These are phyloP conservation scores for Amiota mariae DNA, from an alignment of 2,888 invertebrate species.

Conservation along the genomic window DNA sequence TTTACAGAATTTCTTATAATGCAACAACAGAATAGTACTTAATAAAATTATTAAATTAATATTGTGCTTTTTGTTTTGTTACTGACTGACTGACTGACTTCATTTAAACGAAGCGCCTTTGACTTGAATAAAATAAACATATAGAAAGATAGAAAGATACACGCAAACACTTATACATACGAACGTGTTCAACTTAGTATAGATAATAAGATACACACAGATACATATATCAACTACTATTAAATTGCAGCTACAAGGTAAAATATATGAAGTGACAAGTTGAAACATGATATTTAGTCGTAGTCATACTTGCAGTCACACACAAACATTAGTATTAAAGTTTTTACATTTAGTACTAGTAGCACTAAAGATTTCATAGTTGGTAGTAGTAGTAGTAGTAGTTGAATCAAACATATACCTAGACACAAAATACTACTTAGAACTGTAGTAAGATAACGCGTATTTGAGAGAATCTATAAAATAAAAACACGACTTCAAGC, in stretches of 20 bases:
- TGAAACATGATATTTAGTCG: conserved; percentile 14
- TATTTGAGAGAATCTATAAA: conserved; percentile 2
- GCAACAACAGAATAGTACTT: no score
- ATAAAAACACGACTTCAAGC: conserved; percentile 49
- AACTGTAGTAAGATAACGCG: no score
- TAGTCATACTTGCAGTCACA: neutral
- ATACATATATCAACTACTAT: neutral
- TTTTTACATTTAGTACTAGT: no score
- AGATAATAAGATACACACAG: no score
- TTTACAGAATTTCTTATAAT: no score
- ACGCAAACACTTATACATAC: neutral
- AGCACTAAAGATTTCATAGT: no score
- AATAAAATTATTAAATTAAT: no score
- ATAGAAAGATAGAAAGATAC: neutral
- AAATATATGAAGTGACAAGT: neutral
- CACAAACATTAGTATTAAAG: no score
- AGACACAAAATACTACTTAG: neutral
- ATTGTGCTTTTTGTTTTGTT: no score
- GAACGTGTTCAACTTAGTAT: neutral
- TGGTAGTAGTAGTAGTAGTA: neutral
- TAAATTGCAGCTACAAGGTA: conserved; percentile 11
- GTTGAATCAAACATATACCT: neutral
- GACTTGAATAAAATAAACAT: neutral
- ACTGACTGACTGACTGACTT: no score
- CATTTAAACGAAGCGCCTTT: no score